Base-by-base conservation (phyloP, 2,797 vertebrate genomes). In the Rhinatrema bivittatum region DNA sequence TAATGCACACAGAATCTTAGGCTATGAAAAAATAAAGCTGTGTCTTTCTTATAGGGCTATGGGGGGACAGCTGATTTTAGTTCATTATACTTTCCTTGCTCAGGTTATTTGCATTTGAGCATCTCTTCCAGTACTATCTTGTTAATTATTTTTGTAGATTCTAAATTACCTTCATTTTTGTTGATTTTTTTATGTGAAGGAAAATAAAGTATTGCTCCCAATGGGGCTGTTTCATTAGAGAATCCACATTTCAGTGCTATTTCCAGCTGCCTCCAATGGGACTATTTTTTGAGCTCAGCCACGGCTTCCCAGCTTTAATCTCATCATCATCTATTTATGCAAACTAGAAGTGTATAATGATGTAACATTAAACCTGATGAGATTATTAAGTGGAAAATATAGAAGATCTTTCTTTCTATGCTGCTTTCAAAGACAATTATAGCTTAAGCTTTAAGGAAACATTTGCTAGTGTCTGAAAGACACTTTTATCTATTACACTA, bases 261-360 rank as follows among this genome's bases (percentile, higher is more conserved):
- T 65, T 60, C 54, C 56, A 57, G 32, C 47, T 59, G 48, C 56
- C 62, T 67, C 61, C 23, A 63, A 43, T 68, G 60, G 62, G 47
- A 50, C 52, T 42, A 32, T 60, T 59, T 62, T 46, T n/a, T 13
- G 15, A n/a, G 37, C 23, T 16, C 25, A 19, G 15, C 36, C 70
- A 68, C 47, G 58, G 50, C 54, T 56, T 59, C 26, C 25, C 15
- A n/a, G n/a, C n/a, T n/a, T n/a, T n/a, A n/a, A n/a, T n/a, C 21
- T 60, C 69, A 68, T 72, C 53, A 73, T 65, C 50, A 53, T 52
- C 46, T 62, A 65, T 77, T 72, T 75, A 67, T 72, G 64, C 62
- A 70, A 70, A 74, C 61, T 65, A 67, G 48, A 53, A 57, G 45
- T 32, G 53, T 58, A 46, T 56, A 66, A 64, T 56, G 53, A 39